Conservation (phyloP, 2,113 vertebrate species). For the Speoplatyrhinus poulsoni region DNA sequence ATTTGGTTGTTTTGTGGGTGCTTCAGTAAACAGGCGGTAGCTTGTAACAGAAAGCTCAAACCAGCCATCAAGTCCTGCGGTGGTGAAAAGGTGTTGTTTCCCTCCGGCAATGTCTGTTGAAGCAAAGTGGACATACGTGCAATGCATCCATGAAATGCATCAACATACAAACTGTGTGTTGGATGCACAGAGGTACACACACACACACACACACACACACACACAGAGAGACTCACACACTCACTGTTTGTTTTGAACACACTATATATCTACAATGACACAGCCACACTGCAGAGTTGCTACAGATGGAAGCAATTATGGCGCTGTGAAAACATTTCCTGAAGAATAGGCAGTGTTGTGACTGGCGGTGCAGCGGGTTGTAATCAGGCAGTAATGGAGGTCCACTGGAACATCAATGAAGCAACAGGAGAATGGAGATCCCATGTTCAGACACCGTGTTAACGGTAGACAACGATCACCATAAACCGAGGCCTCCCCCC, state of each 20-base stretch:
- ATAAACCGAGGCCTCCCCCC: conserved; percentile 1
- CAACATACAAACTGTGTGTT: background rate
- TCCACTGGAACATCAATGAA: conserved; percentile 63
- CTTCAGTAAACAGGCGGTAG: conserved; percentile 31
- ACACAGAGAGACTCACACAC: background rate
- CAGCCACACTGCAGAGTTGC: conserved; percentile 55
- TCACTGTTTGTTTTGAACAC: too few relatives aligned
- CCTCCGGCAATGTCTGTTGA: conserved; percentile 1
- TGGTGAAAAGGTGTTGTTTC: conserved; percentile 42
- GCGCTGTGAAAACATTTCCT: conserved; percentile 76
- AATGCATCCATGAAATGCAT: conserved; percentile 2
- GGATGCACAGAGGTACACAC: too few relatives aligned
- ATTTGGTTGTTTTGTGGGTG: conserved; percentile 29
- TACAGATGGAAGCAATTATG: conserved; percentile 79
- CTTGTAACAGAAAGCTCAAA: conserved; percentile 63
- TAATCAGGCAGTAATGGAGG: conserved; percentile 73
- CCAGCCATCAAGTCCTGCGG: conserved; percentile 39
- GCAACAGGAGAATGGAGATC: conserved; percentile 39
- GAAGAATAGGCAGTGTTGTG: conserved; percentile 71
- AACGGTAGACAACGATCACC: conserved; percentile 26
- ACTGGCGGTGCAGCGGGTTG: conserved; percentile 69
- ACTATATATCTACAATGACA: conserved; percentile 61
- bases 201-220: background rate
- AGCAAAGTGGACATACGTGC: background rate
- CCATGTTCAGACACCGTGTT: conserved; percentile 40